phyloP scores from a whole-genome alignment of 35 echinoderm and acorn worm genomes.

The Ophiothrix spiculata region DNA sequence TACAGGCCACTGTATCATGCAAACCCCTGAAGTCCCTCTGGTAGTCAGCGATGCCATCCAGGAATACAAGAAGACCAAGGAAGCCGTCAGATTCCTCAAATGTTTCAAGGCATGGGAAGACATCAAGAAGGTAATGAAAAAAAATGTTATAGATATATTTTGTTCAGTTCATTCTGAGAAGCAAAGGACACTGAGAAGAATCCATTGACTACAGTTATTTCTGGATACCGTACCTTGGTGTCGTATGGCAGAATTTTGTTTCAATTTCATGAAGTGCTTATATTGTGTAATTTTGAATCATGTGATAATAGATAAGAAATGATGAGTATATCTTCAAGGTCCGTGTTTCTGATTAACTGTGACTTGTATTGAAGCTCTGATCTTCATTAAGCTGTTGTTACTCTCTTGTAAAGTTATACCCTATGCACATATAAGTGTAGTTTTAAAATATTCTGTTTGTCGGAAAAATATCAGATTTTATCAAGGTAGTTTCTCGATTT shows the following conservation, averaged over 20 bases:
- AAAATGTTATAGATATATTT: too few relatives aligned
- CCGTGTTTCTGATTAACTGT: conserved; percentile 47
- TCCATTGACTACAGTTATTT: too few relatives aligned
- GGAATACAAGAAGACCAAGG: conserved; percentile 98
- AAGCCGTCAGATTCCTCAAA: conserved; percentile 89
- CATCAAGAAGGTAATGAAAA: conserved; percentile 99
- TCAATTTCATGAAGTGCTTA: too few relatives aligned
- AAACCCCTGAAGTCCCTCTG: conserved; percentile 84
- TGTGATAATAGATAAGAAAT: too few relatives aligned
- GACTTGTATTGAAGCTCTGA: conserved; percentile 31
- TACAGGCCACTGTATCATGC: conserved; percentile 86
- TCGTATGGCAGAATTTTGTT: too few relatives aligned
- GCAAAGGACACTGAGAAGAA: too few relatives aligned
- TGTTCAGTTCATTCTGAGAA: too few relatives aligned
- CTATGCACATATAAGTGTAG: too few relatives aligned
- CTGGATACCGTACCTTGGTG: conserved; percentile 26
- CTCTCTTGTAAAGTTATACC: too few relatives aligned
- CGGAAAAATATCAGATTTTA: background rate
- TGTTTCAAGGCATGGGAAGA: conserved; percentile 92
- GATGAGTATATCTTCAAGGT: conserved; percentile 23
- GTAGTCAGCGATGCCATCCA: conserved; percentile 93
- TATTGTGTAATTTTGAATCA: too few relatives aligned
- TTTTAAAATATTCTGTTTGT: too few relatives aligned
- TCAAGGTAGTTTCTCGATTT: background rate
- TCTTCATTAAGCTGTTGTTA: too few relatives aligned